Conservation (phyloP, 2,797 vertebrate species). For the Melanogrammus aeglefinus region DNA sequence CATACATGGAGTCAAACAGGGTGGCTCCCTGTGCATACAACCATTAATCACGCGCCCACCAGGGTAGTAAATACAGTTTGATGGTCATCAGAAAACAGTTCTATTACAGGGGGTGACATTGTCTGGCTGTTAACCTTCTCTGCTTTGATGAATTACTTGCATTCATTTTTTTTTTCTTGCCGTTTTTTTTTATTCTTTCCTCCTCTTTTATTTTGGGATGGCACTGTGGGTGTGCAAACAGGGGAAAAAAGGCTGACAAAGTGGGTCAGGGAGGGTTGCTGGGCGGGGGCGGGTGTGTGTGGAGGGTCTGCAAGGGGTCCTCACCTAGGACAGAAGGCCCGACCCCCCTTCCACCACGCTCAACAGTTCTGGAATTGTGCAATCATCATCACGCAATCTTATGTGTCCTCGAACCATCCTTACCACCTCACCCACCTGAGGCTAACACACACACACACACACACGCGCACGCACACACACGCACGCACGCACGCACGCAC, state of each 20-base stretch:
- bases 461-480: no score
- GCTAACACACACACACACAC: no score
- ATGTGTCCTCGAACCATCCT: conserved; percentile 63
- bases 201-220: background rate
- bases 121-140: conserved; percentile 70
- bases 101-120: conserved; percentile 69
- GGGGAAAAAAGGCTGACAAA: conserved; percentile 33
- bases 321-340: conserved; percentile 60
- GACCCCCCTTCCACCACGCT: conserved; percentile 37
- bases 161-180: background rate
- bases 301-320: conserved; percentile 42
- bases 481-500: no score
- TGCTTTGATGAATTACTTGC: conserved; percentile 60
- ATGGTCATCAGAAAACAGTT: conserved; percentile 73
- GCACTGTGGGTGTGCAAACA: conserved; percentile 9
- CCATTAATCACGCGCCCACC: conserved; percentile 64
- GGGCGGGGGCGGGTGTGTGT: conserved; percentile 14
- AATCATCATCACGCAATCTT: conserved; percentile 75
- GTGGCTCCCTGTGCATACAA: conserved; percentile 36
- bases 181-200: background rate
- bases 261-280: background rate
- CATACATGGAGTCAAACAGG: conserved; percentile 29
- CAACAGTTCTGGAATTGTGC: conserved; percentile 66
- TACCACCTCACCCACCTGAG: conserved; percentile 23
- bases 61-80: conserved; percentile 66